Evolutionary conservation across 2,888 invertebrate species (phyloP).

Genomic region (Lasioglossum zephyrum): DNA sequence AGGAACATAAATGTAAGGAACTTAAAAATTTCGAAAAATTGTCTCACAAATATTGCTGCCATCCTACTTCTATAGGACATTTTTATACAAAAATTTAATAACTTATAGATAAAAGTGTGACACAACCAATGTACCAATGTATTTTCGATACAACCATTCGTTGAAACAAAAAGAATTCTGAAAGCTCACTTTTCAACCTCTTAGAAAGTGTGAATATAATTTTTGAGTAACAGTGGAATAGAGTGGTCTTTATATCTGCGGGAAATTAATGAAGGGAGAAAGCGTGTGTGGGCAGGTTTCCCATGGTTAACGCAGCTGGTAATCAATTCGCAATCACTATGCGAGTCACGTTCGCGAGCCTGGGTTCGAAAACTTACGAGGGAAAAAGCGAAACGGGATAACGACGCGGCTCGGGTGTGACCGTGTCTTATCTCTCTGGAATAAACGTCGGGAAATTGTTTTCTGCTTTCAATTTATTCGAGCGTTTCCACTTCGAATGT

Average conservation of each 20-base stretch:
- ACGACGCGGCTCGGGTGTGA: not conserved
- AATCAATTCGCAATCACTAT: not conserved
- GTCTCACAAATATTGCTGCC: no score
- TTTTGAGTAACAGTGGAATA: no score
- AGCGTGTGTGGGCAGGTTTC: not conserved
- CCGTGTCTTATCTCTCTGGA: conserved; percentile 1
- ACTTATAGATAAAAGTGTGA: no score
- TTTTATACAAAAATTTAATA: no score
- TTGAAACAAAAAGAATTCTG: no score
- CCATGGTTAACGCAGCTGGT: not conserved
- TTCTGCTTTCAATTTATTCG: not conserved
- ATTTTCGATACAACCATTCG: no score
- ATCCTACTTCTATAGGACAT: no score
- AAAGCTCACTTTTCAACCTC: no score
- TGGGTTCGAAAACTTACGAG: not conserved
- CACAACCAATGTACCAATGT: no score
- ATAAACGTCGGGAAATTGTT: not conserved
- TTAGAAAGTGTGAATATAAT: no score
- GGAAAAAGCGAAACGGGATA: conserved; percentile 13
- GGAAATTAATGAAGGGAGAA: not conserved
- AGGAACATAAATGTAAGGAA: no score
- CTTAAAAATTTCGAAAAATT: no score
- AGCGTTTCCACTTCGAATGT: not conserved
- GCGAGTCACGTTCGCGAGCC: conserved; percentile 6
- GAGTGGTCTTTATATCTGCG: not conserved